Conservation (phyloP, 2,888 invertebrate genomes). For the Tipula vernalis region DNA sequence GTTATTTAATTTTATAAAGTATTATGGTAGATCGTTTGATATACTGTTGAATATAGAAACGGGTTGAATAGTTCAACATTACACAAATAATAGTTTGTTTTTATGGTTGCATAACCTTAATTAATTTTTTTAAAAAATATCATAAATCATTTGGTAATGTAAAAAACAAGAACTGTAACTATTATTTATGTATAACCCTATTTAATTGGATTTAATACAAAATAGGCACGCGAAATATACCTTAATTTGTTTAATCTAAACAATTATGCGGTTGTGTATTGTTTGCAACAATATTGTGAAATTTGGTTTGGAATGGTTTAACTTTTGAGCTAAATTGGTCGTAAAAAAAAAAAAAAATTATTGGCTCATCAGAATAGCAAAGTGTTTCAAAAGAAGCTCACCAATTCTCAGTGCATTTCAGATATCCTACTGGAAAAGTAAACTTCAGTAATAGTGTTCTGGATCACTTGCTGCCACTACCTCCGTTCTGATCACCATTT, state of each 20-base stretch:
- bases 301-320: too few relatives aligned
- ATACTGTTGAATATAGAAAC: background rate
- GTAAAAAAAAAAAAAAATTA: too few relatives aligned
- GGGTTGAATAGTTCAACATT: background rate
- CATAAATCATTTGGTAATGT: background rate
- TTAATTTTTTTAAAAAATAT: background rate
- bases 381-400: too few relatives aligned
- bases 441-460: too few relatives aligned
- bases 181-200: background rate
- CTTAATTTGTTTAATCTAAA: background rate
- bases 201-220: background rate
- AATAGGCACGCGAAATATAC: background rate
- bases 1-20: background rate
- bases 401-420: too few relatives aligned
- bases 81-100: background rate
- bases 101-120: background rate
- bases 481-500: too few relatives aligned
- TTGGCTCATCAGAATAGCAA: too few relatives aligned
- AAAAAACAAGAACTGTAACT: background rate
- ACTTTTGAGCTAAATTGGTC: too few relatives aligned
- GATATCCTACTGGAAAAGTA: too few relatives aligned
- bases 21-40: background rate
- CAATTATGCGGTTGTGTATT: background rate
- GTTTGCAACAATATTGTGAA: too few relatives aligned
- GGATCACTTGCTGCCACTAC: too few relatives aligned